Base-by-base conservation (phyloP, 2,113 vertebrate genomes). In the Neodontobutis hainanensis region DNA sequence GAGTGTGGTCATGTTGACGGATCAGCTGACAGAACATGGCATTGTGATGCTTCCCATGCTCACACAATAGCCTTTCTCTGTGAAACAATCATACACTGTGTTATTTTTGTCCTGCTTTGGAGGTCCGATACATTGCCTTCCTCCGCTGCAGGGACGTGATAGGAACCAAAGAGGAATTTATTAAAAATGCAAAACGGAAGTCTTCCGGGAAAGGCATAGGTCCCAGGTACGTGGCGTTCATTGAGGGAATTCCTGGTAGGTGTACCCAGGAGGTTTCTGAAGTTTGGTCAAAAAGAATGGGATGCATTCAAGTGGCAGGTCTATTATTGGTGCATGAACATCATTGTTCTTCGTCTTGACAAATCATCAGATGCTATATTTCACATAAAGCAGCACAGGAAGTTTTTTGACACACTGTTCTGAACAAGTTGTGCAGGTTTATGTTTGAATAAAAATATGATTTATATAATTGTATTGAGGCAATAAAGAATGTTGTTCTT, bases 21-120 rank as follows among this genome's bases (percentile, higher is more conserved):
- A 80, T 87, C 84, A 63, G 58, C 78, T 77, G 68, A 70, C 73
- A 85, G 87, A 90, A 73, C 81, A 78, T 80, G 84, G 69, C 79
- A 89, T 65, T 80, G 73, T 40, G 60, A 64, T 7, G 69, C 87
- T 90, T 90, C 86, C 88, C 84, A 76, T 85, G 79, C 66, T 77
- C 85, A 86, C 76, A 92, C 90, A 92, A 92, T 90, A 68, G 89
- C 75, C 81, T 87, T 88, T 89, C 83, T 82, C 81, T 70, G 63
- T 42, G 65, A 90, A 86, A 92, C 89, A 91, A 89, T 91, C 78
- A 52, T 61, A 72, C 84, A 60, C 75, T 63, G 59, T 65, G 72
- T 86, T 92, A 91, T 92, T 91, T 89, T 86, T 88, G 88, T 88
- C 82, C 70, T 5, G 68, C 72, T 78, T 88, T 68, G 68, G 82